Conservation (phyloP, 1,140 invertebrate genomes). For the Neodiprion virginianus region DNA sequence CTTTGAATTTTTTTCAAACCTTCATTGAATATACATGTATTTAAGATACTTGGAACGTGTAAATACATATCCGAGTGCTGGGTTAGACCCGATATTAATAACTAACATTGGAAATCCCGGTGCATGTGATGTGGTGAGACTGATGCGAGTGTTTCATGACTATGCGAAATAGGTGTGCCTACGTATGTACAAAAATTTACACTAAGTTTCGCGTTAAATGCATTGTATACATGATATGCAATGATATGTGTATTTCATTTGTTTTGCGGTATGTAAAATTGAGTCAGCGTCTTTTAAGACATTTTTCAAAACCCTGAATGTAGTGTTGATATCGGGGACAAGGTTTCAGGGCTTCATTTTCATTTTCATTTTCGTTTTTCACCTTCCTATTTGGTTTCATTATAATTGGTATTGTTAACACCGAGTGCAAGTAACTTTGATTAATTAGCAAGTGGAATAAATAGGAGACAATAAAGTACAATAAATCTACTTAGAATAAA, state of each 20-base stretch:
- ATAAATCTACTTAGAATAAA: constrained; percentile 33
- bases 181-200: not conserved
- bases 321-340: too few relatives aligned
- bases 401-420: constrained; percentile 14
- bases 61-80: not conserved
- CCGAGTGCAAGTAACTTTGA: not conserved
- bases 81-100: constrained; percentile 1
- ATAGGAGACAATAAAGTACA: constrained; percentile 26
- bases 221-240: not conserved
- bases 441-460: constrained; percentile 25
- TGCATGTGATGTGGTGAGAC: not conserved
- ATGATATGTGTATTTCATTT: too few relatives aligned
- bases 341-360: not conserved
- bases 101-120: not conserved
- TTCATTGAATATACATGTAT: not conserved
- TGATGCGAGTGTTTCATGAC: not conserved
- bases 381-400: constrained; percentile 10
- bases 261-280: too few relatives aligned
- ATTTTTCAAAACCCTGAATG: too few relatives aligned
- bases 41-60: not conserved
- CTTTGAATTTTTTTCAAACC: not conserved
- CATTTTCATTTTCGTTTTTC: not conserved
- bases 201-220: not conserved
- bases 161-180: not conserved
- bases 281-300: too few relatives aligned